Conservation (phyloP, 2,797 vertebrate genomes). For the Steatocranus sp. region DNA sequence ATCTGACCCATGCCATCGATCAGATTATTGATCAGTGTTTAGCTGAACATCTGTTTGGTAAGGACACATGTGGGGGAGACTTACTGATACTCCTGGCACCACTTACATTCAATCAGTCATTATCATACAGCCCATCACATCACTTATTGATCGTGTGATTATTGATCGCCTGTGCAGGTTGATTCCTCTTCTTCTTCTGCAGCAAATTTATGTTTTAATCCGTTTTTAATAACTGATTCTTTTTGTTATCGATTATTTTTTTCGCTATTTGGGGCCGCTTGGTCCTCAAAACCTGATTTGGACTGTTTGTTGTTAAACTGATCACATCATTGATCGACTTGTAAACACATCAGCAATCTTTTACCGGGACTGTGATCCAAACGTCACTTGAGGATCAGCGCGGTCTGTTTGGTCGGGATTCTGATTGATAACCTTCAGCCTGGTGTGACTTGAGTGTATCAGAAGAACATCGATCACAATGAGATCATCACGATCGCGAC, state of each 20-base stretch:
- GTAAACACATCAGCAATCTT: not conserved
- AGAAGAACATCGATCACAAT: not conserved
- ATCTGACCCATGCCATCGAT: not conserved
- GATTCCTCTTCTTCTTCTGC: not conserved
- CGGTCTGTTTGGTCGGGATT: not conserved
- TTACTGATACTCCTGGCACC: not conserved
- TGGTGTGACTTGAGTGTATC: fast-evolving
- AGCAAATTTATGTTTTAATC: not conserved
- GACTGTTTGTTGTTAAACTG: not conserved
- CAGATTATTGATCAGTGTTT: not conserved
- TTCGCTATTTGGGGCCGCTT: not conserved
- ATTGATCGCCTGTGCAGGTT: not conserved
- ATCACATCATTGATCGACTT: not conserved
- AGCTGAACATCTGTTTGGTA: not conserved
- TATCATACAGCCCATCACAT: not conserved
- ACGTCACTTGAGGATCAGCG: not conserved
- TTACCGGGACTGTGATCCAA: not conserved
- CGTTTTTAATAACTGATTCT: not conserved
- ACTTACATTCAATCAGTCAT: not conserved
- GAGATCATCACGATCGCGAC: not conserved
- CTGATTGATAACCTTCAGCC: slow-evolving; percentile 8
- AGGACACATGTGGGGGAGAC: not conserved
- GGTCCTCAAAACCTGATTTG: not conserved
- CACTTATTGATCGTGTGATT: not conserved
- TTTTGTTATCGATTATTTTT: fast-evolving